These are phyloP conservation scores for Mormyrus proboscirostris DNA, from an alignment of 2,797 vertebrate genomes.

Conservation along the genomic window DNA sequence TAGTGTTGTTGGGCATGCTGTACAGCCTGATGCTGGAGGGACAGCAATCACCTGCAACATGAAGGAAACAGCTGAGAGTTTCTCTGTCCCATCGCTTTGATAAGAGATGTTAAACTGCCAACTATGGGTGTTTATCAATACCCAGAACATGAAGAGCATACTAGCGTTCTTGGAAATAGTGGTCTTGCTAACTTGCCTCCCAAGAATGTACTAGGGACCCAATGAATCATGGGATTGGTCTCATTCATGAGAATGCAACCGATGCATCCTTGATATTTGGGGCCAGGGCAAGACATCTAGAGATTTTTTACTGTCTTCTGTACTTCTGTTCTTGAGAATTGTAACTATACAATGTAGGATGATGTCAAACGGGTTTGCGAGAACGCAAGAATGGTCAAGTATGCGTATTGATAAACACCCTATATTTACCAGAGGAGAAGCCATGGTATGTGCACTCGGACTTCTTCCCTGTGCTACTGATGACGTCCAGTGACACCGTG, in stretches of 20 bases:
- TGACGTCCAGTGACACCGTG: slow-evolving; percentile 68
- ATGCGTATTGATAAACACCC: neutral
- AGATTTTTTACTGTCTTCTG: neutral
- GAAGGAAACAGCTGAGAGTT: neutral
- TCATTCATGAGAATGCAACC: neutral
- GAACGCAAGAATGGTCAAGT: neutral
- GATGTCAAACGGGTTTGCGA: neutral
- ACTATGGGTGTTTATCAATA: neutral
- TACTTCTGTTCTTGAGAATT: neutral
- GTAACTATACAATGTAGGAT: neutral
- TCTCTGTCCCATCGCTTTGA: neutral
- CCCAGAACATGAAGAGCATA: neutral
- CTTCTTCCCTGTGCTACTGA: slow-evolving; percentile 76
- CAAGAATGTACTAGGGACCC: neutral
- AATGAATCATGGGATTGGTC: neutral
- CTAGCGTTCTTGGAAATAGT: neutral
- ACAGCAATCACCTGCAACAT: slow-evolving; percentile 74
- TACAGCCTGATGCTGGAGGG: slow-evolving; percentile 80
- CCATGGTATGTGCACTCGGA: slow-evolving; percentile 67
- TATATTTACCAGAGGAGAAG: slow-evolving; percentile 77
- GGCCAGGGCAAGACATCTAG: neutral
- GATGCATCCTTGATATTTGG: neutral
- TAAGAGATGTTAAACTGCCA: neutral
- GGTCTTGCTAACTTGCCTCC: neutral
- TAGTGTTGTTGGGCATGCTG: slow-evolving; percentile 59